Evolutionary conservation across 2,888 invertebrate species (phyloP).

Genomic region (Pemphredon lugubris): DNA sequence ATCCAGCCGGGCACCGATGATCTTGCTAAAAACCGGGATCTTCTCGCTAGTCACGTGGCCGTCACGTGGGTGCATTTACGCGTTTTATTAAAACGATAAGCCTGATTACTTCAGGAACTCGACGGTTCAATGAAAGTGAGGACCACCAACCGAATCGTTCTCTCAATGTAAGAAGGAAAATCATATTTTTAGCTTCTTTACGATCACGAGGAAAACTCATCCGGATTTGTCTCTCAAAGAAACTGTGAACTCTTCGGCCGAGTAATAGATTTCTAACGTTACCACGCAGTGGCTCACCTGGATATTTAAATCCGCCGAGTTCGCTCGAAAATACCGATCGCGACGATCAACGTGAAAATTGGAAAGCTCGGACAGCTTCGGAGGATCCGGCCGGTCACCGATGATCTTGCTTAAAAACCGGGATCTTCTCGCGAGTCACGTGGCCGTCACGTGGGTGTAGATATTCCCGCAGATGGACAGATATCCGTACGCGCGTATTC

Average conservation of each 20-base stretch:
- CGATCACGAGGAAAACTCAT: background rate
- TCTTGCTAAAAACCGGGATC: background rate
- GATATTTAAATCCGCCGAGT: too few relatives aligned
- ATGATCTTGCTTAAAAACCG: background rate
- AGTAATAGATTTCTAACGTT: too few relatives aligned
- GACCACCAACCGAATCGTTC: background rate
- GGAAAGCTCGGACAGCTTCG: background rate
- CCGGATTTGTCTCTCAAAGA: background rate
- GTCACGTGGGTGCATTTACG: constrained; percentile 48
- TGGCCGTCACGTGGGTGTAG: constrained; percentile 52
- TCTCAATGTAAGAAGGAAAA: constrained; percentile 25
- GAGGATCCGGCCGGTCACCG: background rate
- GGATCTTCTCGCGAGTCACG: constrained; percentile 36
- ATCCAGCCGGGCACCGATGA: constrained; percentile 8
- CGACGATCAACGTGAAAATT: background rate
- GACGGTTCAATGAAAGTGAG: constrained; percentile 18
- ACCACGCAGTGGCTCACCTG: too few relatives aligned
- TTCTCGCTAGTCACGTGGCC: constrained; percentile 44
- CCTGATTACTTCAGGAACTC: constrained; percentile 43
- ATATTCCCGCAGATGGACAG: constrained; percentile 45
- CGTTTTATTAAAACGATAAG: constrained; percentile 22
- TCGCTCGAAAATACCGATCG: too few relatives aligned
- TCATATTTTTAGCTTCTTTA: constrained; percentile 36
- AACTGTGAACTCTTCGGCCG: background rate
- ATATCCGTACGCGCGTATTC: constrained; percentile 46